These are phyloP conservation scores for Anoncus sp. DNA, from an alignment of 2,888 invertebrate genomes.

Conservation along the genomic window DNA sequence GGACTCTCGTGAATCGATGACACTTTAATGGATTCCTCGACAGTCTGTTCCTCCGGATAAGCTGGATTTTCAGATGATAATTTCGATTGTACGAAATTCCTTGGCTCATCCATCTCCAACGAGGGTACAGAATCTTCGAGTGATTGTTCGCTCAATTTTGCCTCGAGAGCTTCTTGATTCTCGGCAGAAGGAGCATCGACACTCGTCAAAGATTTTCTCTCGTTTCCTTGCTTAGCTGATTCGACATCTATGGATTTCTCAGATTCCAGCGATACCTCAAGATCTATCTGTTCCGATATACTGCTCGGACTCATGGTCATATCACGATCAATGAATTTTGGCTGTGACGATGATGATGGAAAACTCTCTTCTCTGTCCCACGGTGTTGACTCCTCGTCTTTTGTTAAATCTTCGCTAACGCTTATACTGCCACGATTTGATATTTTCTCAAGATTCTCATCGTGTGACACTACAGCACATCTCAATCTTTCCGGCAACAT, in stretches of 20 bases:
- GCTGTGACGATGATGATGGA: slow-evolving; percentile 72
- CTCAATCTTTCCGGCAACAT: slow-evolving; percentile 43
- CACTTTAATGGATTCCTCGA: slow-evolving; percentile 58
- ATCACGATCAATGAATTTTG: slow-evolving; percentile 74
- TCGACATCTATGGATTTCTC: slow-evolving; percentile 67
- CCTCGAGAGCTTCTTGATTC: slow-evolving; percentile 77
- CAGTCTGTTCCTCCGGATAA: not conserved
- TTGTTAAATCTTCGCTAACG: slow-evolving; percentile 78
- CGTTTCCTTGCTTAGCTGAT: slow-evolving; percentile 75
- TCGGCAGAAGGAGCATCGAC: slow-evolving; percentile 70
- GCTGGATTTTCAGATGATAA: not conserved
- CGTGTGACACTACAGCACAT: slow-evolving; percentile 56
- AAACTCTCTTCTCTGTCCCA: slow-evolving; percentile 75
- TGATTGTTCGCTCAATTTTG: slow-evolving; percentile 67
- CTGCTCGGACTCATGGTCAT: slow-evolving; percentile 79
- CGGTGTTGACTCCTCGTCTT: slow-evolving; percentile 77
- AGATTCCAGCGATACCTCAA: slow-evolving; percentile 74
- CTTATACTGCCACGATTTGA: slow-evolving; percentile 75
- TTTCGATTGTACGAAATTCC: slow-evolving; percentile 10
- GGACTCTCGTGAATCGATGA: slow-evolving; percentile 75
- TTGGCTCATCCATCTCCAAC: slow-evolving; percentile 76
- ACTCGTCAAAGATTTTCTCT: slow-evolving; percentile 65
- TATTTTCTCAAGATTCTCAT: slow-evolving; percentile 71
- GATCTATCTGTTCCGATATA: slow-evolving; percentile 78
- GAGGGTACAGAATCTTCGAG: slow-evolving; percentile 78